These are phyloP conservation scores for Ophioninae sp. DNA, from an alignment of 2,888 invertebrate species.

Conservation along the genomic window DNA sequence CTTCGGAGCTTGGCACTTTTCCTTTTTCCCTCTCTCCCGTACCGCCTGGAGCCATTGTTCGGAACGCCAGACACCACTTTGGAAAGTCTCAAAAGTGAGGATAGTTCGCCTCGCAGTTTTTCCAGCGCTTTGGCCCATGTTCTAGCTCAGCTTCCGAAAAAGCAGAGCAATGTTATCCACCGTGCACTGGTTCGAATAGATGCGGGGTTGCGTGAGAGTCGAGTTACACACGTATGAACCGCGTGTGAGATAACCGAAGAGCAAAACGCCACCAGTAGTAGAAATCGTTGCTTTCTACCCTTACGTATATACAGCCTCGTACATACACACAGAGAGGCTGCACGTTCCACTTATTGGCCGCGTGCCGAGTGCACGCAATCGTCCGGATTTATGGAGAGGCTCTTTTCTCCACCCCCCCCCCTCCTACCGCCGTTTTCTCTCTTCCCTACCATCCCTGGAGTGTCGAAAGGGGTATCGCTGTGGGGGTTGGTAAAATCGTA, in stretches of 20 bases:
- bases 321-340: constrained; percentile 52
- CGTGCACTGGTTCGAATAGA: constrained; percentile 26
- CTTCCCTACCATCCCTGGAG: constrained; percentile 35
- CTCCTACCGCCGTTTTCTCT: constrained; percentile 19
- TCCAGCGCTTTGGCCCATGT: constrained; percentile 26
- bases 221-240: constrained; percentile 31
- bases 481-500: constrained; percentile 40
- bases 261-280: constrained; percentile 49
- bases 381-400: constrained; percentile 72
- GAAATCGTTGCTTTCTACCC: constrained; percentile 55
- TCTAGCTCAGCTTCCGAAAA: constrained; percentile 31
- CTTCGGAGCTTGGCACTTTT: neutral
- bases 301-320: neutral
- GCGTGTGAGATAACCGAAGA: constrained; percentile 6
- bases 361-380: constrained; percentile 73
- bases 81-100: constrained; percentile 48
- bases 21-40: neutral
- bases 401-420: constrained; percentile 50
- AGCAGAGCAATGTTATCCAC: constrained; percentile 33
- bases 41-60: constrained; percentile 13
- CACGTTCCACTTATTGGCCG: constrained; percentile 74
- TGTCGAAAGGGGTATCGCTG: constrained; percentile 27
- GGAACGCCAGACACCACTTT: constrained; percentile 35
- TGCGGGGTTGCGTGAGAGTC: constrained; percentile 28
- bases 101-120: constrained; percentile 41